Conservation (phyloP, 2,888 invertebrate genomes). For the Campoplex nolae region DNA sequence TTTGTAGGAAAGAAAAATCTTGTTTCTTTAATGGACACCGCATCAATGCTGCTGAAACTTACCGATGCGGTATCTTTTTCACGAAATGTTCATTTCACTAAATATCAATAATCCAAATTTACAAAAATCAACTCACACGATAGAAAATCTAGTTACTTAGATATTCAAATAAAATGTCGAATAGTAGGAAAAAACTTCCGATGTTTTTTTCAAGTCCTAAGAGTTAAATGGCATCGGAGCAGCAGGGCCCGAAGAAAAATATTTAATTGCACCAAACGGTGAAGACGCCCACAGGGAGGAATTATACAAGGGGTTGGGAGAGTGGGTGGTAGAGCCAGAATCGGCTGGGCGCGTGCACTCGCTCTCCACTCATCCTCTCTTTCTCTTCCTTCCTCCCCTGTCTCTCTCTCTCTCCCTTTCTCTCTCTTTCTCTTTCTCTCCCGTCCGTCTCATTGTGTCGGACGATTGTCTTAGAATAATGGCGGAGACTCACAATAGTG, state of each 20-base stretch:
- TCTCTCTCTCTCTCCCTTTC: conserved; percentile 79
- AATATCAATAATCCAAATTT: too few relatives aligned
- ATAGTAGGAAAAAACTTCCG: background rate
- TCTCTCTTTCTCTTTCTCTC: conserved; percentile 77
- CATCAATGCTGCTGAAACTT: too few relatives aligned
- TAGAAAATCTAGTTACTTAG: too few relatives aligned
- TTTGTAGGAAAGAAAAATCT: too few relatives aligned
- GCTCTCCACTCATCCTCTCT: conserved; percentile 78
- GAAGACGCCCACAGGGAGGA: conserved; percentile 43
- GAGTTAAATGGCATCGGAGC: background rate
- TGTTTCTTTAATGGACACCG: too few relatives aligned
- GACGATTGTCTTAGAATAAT: conserved; percentile 85
- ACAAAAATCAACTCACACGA: too few relatives aligned
- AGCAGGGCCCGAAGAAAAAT: background rate
- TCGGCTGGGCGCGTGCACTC: conserved; percentile 66
- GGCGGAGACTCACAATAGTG: conserved; percentile 85
- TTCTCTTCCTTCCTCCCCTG: conserved; percentile 81
- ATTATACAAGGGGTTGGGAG: conserved; percentile 40
- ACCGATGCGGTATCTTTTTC: too few relatives aligned
- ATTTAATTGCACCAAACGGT: conserved; percentile 29
- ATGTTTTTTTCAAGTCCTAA: background rate
- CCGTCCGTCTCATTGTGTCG: conserved; percentile 84
- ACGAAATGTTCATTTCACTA: too few relatives aligned
- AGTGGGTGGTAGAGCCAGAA: conserved; percentile 62
- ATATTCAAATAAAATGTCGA: too few relatives aligned